Base-by-base conservation (phyloP, 2,113 vertebrate species). In the Trinectes maculatus region DNA sequence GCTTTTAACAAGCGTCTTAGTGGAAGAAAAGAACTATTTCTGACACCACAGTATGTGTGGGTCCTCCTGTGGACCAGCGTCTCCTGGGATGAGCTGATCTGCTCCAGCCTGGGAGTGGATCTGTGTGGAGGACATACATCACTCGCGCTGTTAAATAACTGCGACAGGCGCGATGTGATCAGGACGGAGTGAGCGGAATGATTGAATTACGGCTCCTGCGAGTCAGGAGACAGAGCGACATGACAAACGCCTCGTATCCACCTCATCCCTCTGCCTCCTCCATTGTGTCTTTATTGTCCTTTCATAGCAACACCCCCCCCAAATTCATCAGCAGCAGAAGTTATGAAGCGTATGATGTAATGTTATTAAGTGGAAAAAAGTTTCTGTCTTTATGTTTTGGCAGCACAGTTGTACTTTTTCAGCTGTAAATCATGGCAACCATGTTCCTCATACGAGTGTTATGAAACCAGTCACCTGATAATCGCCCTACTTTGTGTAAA, bases 201-300 rank as follows among this genome's bases (percentile, higher is more conserved):
- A 78, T 70, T 79, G 48, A 79, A 81, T 84, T 58, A 53, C 65
- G 57, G 64, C 77, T 59, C 61, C 75, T 57, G 79, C 60, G 57
- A 15, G 10, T 68, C 28, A 72, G 26, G 6, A 72, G 46, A 46
- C n/a, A n/a, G 19, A 39, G 54, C 33, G 25, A 66, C 58, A 53
- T 52, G 24, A 62, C 8, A 0, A 63, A 61, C 18, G 58, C 15
- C 19, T 25, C 22, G 2, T 1, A n/a, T 5, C 26, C 18, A 61
- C 15, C 19, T 25, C 22, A 3, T 1, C n/a, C 5, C 26, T 43
- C 16, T 5, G 18, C 5, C 6, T n/a, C 46, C n/a, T 9, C 11
- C 37, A 12, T 46, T 39, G 21, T 3, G 2, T 7, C 6, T 24
- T 37, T 61, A n/a, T 64, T 29, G 21, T 22, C 11, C 43, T 54